These are phyloP conservation scores for Cryptomyrus ogoouensis DNA, from an alignment of 2,113 vertebrate genomes.

Conservation along the genomic window DNA sequence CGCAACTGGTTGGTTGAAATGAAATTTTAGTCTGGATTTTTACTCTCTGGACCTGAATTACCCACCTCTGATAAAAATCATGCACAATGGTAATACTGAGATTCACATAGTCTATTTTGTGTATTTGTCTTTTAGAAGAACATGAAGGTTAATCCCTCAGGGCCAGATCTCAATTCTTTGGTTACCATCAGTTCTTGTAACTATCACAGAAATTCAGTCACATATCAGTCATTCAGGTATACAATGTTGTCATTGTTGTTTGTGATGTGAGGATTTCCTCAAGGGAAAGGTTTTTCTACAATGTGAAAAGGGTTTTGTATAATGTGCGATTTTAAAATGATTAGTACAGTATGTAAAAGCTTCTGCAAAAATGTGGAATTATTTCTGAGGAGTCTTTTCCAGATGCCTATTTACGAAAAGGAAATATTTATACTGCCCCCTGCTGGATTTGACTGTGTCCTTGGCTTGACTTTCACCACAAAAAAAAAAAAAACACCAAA, in stretches of 20 bases:
- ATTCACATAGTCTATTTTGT: background rate
- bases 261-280: background rate
- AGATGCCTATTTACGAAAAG: background rate
- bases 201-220: background rate
- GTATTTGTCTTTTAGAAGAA: background rate
- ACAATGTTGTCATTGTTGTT: background rate
- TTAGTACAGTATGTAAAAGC: background rate
- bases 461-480: background rate
- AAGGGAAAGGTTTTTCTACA: background rate
- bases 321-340: background rate
- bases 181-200: background rate
- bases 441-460: background rate
- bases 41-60: background rate
- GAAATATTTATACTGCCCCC: slow-evolving; percentile 15
- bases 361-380: background rate
- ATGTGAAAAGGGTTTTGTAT: background rate
- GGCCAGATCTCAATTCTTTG: background rate
- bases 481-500: background rate
- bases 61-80: background rate
- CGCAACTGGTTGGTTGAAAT: background rate
- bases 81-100: background rate
- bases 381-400: background rate
- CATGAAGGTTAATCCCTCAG: background rate
- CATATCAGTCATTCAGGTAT: background rate
- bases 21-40: background rate